phyloP scores from a whole-genome alignment of 2,797 vertebrate species.

The Leptoclinus maculatus region DNA sequence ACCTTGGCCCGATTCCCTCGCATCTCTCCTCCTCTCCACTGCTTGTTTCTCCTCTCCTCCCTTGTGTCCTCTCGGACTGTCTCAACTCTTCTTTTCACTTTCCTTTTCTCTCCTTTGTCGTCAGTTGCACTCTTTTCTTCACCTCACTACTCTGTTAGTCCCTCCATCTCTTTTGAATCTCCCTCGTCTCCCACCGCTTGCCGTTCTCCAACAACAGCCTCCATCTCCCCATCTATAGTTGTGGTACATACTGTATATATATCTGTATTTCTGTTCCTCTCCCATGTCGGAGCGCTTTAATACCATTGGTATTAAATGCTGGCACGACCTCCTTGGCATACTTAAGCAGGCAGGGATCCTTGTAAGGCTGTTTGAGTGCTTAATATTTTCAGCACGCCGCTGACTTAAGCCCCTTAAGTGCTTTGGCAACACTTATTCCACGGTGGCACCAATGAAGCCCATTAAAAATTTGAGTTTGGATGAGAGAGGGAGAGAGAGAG shows the following conservation, averaged over 20 bases:
- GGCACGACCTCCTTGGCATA: slow-evolving; percentile 76
- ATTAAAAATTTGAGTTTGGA: slow-evolving; percentile 86
- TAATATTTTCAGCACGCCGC: slow-evolving; percentile 85
- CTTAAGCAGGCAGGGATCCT: slow-evolving; percentile 80
- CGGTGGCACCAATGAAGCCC: slow-evolving; percentile 84
- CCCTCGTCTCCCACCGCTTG: slow-evolving; percentile 10
- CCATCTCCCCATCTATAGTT: slow-evolving; percentile 46
- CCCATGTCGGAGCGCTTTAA: slow-evolving; percentile 71
- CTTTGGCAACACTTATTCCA: slow-evolving; percentile 88
- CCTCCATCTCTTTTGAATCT: background rate
- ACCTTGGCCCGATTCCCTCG: slow-evolving; percentile 69
- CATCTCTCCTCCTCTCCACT: slow-evolving; percentile 41
- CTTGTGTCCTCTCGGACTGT: slow-evolving; percentile 5
- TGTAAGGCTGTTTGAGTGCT: slow-evolving; percentile 81
- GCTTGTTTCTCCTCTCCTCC: slow-evolving; percentile 13
- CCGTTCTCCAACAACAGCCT: slow-evolving; percentile 12
- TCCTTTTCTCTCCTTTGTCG: background rate
- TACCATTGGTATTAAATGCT: slow-evolving; percentile 80
- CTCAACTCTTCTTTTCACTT: slow-evolving; percentile 21
- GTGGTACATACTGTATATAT: slow-evolving; percentile 61
- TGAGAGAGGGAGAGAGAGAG: slow-evolving; percentile 59
- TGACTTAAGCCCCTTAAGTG: slow-evolving; percentile 88
- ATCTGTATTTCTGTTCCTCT: slow-evolving; percentile 66
- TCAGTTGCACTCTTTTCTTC: slow-evolving; percentile 16
- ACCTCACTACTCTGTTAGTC: slow-evolving; percentile 9